Evolutionary conservation across 2,888 invertebrate genomes (phyloP), one percentile per base, ranked within the genome.

Genomic region (Proisotoma minuta): DNA sequence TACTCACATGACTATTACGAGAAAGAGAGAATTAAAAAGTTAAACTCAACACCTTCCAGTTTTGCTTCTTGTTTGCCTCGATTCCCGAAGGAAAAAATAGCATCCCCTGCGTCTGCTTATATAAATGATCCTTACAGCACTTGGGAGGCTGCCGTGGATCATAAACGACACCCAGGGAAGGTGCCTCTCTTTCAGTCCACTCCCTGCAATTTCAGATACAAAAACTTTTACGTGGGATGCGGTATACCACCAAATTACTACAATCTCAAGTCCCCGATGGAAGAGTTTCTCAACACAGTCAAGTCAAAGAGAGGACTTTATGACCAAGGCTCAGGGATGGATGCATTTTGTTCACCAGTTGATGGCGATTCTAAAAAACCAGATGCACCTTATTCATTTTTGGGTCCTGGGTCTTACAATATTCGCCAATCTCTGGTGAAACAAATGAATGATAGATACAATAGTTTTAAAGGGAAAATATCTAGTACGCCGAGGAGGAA

Each of bases 381-480:
- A n/a, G 20, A 43, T 39, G n/a, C 53, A 2, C 20, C 47, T 26
- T 40, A 57, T 5, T 56, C 54, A 23, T 24, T 50, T 10, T 43
- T 65, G 5, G 65, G 65, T 22, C 65, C 65, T 2, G 65, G 65
- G 1, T 43, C 62, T 1, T 65, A 65, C 29, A 61, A 65, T 39
- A 18, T 62, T 26, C 15, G 62, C 5, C 39, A 54, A 8, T 52
- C 58, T 39, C 10, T 59, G 1, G 48, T 59, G 15, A 59, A 59
- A 18, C 40, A 59, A 49, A 53, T 65, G 29, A 26, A 56, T 8
- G 61, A 65, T 20, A 34, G 47, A 10, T 65, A 65, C 40, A 58
- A 62, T 47, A 22, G n/a, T n/a, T 62, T 62, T 53, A 65, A 65
- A 22, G 62, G 62, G 1, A n/a, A 22, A 1, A 27, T 65, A 24